Percentiles rank a stretch among this genome's conserved stretches.
These are phyloP conservation scores for Punctoribates punctum DNA, from an alignment of 2,888 invertebrate genomes.

Conservation along the genomic window DNA sequence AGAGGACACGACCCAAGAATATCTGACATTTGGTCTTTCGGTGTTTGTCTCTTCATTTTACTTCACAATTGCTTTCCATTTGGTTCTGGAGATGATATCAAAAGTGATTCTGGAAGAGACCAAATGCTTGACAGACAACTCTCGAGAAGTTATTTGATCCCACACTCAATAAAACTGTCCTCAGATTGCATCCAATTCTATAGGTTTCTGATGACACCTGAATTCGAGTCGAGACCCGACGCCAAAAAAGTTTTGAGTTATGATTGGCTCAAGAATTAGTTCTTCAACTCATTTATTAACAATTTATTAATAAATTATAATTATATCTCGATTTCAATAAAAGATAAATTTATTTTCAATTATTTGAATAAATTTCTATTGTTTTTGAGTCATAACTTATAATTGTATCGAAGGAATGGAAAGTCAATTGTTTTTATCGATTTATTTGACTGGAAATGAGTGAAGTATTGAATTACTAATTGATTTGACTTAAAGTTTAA, in stretches of 20 bases:
- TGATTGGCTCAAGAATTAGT: background rate
- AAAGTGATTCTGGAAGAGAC: background rate
- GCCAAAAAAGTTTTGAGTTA: background rate
- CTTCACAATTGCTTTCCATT: constrained; percentile 13
- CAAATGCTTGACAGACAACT: constrained; percentile 14
- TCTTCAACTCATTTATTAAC: background rate
- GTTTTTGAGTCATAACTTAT: too few relatives aligned
- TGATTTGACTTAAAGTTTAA: too few relatives aligned
- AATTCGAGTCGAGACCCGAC: background rate
- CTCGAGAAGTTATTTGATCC: background rate
- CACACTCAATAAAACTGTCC: background rate
- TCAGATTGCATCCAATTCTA: background rate
- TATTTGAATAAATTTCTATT: too few relatives aligned
- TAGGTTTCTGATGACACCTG: background rate
- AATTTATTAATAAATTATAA: background rate
- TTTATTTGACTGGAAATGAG: too few relatives aligned
- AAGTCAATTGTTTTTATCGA: too few relatives aligned
- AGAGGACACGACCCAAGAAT: background rate
- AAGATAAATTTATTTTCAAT: too few relatives aligned
- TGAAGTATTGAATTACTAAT: too few relatives aligned
- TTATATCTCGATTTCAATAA: too few relatives aligned
- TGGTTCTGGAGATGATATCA: background rate
- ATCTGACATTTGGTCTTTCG: background rate
- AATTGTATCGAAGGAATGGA: too few relatives aligned
- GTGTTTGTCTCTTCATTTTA: constrained; percentile 11